Conservation (phyloP, 2,888 invertebrate genomes). For the Nephrotoma flavescens region DNA sequence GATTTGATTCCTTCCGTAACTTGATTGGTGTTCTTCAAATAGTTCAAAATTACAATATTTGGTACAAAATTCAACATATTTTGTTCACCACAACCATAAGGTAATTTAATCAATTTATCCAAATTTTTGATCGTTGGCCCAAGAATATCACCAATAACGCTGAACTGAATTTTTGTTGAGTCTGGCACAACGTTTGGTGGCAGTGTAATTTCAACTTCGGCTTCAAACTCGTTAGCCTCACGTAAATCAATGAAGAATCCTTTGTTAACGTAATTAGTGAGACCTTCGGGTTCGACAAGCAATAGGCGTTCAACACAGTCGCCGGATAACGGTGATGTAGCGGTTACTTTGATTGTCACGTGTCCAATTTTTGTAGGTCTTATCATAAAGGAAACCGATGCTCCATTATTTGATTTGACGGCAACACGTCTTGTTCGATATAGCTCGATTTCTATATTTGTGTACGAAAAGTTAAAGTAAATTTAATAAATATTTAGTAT, state of each 20-base stretch:
- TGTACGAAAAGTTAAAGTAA: background rate
- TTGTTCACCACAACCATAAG: conserved; percentile 67
- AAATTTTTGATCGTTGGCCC: conserved; percentile 66
- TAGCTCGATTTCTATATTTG: conserved; percentile 50
- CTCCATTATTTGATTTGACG: conserved; percentile 56
- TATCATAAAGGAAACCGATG: conserved; percentile 74
- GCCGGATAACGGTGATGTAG: conserved; percentile 59
- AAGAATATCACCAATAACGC: conserved; percentile 56
- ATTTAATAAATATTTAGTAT: background rate
- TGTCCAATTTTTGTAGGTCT: conserved; percentile 55
- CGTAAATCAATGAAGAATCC: conserved; percentile 60
- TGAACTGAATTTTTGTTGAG: conserved; percentile 56
- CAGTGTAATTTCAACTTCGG: conserved; percentile 38
- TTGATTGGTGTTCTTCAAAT: conserved; percentile 50
- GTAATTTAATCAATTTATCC: conserved; percentile 58
- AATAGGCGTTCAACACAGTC: conserved; percentile 63
- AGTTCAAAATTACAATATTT: conserved; percentile 50
- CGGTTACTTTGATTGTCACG: conserved; percentile 58
- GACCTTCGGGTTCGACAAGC: conserved; percentile 68
- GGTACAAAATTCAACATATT: conserved; percentile 47
- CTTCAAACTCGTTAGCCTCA: conserved; percentile 40
- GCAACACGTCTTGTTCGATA: conserved; percentile 52
- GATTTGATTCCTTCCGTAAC: conserved; percentile 47
- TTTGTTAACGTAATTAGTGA: conserved; percentile 55
- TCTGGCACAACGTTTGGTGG: conserved; percentile 57